These are phyloP conservation scores for Iguana delicatissima DNA, from an alignment of 2,797 vertebrate species.

Conservation along the genomic window DNA sequence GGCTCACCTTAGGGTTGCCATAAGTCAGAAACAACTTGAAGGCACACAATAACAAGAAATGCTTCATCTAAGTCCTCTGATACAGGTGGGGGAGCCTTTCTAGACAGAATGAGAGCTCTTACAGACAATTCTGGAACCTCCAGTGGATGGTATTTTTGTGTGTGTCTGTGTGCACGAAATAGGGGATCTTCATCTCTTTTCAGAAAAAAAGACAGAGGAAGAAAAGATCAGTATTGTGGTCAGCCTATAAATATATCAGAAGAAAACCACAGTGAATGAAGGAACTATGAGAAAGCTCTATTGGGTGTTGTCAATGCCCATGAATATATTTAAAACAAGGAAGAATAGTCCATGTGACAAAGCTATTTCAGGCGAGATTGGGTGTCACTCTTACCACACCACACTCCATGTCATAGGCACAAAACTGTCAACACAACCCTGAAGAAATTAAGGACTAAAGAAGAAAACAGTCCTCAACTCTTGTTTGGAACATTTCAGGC, in stretches of 20 bases:
- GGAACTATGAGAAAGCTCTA: constrained; percentile 45
- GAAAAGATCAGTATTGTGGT: constrained; percentile 54
- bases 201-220: constrained; percentile 28
- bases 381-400: constrained; percentile 46
- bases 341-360: constrained; percentile 65
- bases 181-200: constrained; percentile 40
- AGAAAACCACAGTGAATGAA: constrained; percentile 58
- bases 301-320: constrained; percentile 62
- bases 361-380: constrained; percentile 72
- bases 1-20: too few species aligned
- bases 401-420: constrained; percentile 30
- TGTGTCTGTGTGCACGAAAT: neutral
- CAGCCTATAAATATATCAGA: constrained; percentile 69
- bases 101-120: neutral
- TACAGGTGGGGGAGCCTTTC: neutral
- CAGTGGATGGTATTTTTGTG: neutral
- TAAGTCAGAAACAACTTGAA: neutral
- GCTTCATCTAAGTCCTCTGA: neutral
- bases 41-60: neutral
- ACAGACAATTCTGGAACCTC: neutral
- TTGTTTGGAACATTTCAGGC: constrained; percentile 5
- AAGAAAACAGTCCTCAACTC: constrained; percentile 10
- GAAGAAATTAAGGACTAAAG: constrained; percentile 55
- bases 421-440: constrained; percentile 51
- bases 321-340: constrained; percentile 70